These are phyloP conservation scores for Phrynocephalus forsythii DNA, from an alignment of 2,797 vertebrate species.

Conservation along the genomic window DNA sequence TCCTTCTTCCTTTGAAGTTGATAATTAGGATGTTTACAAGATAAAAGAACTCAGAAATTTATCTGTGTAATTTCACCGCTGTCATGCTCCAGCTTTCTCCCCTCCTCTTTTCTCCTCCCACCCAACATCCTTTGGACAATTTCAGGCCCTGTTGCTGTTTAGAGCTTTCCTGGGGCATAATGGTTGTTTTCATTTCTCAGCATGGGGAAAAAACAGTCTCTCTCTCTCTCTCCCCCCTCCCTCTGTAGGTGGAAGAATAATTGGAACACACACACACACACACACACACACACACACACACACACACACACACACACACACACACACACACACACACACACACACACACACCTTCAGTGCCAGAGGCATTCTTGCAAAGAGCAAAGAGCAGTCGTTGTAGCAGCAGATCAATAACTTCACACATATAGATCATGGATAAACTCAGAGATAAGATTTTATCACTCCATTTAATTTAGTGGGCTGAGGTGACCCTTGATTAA, in stretches of 20 bases:
- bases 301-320: constrained; percentile 40
- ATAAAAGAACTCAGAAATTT: constrained; percentile 82
- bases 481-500: too few species aligned
- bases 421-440: not conserved
- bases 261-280: constrained; percentile 37
- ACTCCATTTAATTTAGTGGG: not conserved
- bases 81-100: constrained; percentile 70
- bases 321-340: constrained; percentile 32
- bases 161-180: constrained; percentile 36
- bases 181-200: constrained; percentile 44
- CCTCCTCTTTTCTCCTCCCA: constrained; percentile 45
- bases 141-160: constrained; percentile 62
- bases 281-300: constrained; percentile 29
- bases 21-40: constrained; percentile 84
- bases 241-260: constrained; percentile 13
- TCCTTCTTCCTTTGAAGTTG: constrained; percentile 81
- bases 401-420: not conserved
- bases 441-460: not conserved
- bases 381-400: not conserved
- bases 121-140: constrained; percentile 57
- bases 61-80: constrained; percentile 81
- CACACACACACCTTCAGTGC: constrained; percentile 23
- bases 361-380: not conserved
- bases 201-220: not conserved
- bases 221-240: not conserved